Evolutionary conservation across 2,888 invertebrate genomes (phyloP), one percentile per base, ranked within the genome.

Genomic region (Drosophila lacicola): DNA sequence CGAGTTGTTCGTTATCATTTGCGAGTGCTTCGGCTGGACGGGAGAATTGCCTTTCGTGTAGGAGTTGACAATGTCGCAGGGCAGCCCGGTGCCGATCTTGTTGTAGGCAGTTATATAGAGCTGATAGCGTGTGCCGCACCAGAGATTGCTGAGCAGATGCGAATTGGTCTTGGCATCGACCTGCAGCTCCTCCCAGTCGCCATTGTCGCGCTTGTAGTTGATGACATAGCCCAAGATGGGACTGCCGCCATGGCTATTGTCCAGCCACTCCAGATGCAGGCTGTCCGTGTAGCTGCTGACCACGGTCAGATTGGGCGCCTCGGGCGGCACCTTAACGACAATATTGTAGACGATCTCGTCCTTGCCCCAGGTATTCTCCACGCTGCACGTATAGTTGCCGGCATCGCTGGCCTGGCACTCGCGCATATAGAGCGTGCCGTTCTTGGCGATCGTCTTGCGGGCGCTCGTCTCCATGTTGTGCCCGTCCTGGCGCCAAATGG

Each of bases 141-240:
- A 96, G 44, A 98, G 93, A 91, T 96, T 96, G 45, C 96, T 95
- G 39, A 97, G 91, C 70, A 96, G 94, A 90, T 97, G 96, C 63
- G 96, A 95, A 68, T 96, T 96, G 6, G 95, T 95, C 70, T 96
- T 95, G 8, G 97, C 95, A 75, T 96, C 96, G 57, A 97, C 96
- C 91, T 97, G 97, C 67, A 97, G 93, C 91, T 97, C 97, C 91
- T 97, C 97, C 97, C 97, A 97, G 89, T 97, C 97, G 0, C 97
- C 97, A 86, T 96, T 96, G 84, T 97, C 97, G 13, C 97, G 94
- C 91, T 97, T 97, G 92, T 97, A 97, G 93, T 97, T 97, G 71
- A 98, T 96, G 5, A 97, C 96, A 92, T 97, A 97, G 37, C 97
- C 97, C 71, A 96, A 92, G 67, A 96, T 95, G 25, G 96, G 95